Evolutionary conservation across 2,113 vertebrate species (phyloP), one percentile per base, ranked within the genome.

Genomic region (Xiphorhynchus elegans): DNA sequence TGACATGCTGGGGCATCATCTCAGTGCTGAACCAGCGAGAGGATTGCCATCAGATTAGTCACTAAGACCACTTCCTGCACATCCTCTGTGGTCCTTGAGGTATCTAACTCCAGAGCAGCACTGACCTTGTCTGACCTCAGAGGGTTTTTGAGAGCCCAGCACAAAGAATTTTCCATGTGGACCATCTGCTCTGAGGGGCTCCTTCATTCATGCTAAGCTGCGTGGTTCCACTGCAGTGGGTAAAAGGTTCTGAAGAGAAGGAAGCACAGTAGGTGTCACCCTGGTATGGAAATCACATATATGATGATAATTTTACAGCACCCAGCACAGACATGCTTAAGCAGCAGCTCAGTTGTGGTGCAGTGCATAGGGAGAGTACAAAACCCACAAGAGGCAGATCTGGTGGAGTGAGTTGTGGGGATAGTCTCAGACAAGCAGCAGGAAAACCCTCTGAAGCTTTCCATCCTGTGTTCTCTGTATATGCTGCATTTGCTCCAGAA

Each of bases 401-500:
- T 69, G 76, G 76, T 76, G 66, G 64, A 72, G 68, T 33, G 40
- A 91, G 29, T 72, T 80, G 15, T 25, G 42, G 55, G 56, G 47
- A 31, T 75, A 40, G 53, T 90, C 33, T 75, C 78, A 85, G 46
- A 83, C 6, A 80, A 66, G 13, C 85, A 92, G 70, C 49, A 90
- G 82, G 92, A 79, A 88, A 93, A 73, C 25, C 58, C 53, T 89
- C 87, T 82, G 80, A 91, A 90, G 64, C 40, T 64, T 74, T 82
- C 66, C 44, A 33, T 79, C 58, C 81, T 91, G 66, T 29, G n/a
- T 40, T 95, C 91, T 76, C 70, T 76, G n/a, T 26, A 9, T 72
- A 35, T 11, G 73, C 46, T 76, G 92, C 95, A 92, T 97, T 83
- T 95, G 94, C 69, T 96, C 59, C 91, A 87, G 64, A 84, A 94